A percentile compares a stretch with the other conserved stretches of the same genome.
Conservation (phyloP, 2,888 invertebrate species). For the Notocelia uddmanniana region DNA sequence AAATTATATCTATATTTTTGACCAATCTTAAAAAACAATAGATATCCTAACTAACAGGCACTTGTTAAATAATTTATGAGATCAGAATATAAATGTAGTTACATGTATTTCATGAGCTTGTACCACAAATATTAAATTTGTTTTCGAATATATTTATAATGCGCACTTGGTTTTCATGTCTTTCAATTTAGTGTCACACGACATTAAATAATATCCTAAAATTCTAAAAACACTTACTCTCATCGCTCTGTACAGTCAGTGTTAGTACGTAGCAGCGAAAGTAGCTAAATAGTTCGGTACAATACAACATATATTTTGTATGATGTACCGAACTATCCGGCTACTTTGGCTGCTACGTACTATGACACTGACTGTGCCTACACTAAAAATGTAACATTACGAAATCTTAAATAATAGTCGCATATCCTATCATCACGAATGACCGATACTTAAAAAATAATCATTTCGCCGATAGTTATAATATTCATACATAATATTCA, state of each 20-base stretch:
- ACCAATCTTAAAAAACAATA: slow-evolving; percentile 17
- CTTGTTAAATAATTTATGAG: slow-evolving; percentile 39
- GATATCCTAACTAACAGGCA: slow-evolving; percentile 27
- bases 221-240: slow-evolving; percentile 2
- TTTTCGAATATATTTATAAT: too few species aligned
- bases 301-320: too few species aligned
- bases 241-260: slow-evolving; percentile 33
- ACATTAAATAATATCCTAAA: background rate
- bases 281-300: too few species aligned
- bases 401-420: background rate
- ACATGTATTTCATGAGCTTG: background rate
- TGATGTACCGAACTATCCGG: too few species aligned
- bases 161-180: background rate
- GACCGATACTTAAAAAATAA: background rate
- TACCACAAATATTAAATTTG: too few species aligned
- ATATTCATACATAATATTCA: too few species aligned
- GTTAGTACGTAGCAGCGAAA: too few species aligned
- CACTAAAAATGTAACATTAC: slow-evolving; percentile 1
- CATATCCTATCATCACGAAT: background rate
- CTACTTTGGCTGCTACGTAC: too few species aligned
- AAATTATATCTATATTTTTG: background rate
- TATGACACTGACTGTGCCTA: too few species aligned
- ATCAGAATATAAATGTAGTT: slow-evolving; percentile 26
- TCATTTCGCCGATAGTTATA: background rate
- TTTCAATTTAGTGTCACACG: background rate